Evolutionary conservation across 1,140 invertebrate genomes (phyloP), one percentile per base, ranked within the genome.

Genomic region (Lasioglossum baleicum): DNA sequence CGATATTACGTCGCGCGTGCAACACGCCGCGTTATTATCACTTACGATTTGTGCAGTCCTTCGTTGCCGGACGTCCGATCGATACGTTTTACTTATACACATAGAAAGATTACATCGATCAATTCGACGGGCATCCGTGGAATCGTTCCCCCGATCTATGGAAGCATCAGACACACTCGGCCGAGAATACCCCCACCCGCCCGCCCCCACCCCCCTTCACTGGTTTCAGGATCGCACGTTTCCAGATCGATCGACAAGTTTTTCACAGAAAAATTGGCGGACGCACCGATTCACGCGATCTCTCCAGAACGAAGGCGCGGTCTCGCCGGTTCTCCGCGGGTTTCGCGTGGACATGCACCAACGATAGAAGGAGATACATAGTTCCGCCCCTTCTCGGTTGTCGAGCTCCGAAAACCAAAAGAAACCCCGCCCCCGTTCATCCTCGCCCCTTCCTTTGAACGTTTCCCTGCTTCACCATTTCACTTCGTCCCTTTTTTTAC

Each of bases 11-110:
- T 61, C 20, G 4, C 56, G 20, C 17, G 20, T 2, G 6, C 17
- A 61, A 35, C 35, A 61, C 22, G 35, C 64, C 70, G 81, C 26
- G 73, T 78, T 73, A 61, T 83, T 80, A 83, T 84, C 81, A 80
- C 81, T 83, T 80, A 42, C 48, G 75, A 69, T 83, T 84, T 58
- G 73, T 83, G 70, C 81, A 74, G 75, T 84, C 60, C 70, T 70
- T 65, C 60, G 44, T 11, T 26, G 67, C 67, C 60, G 70, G 72
- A 72, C 31, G 68, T 83, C 48, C 63, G 74, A 73, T 77, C 17
- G 64, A 61, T 44, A 35, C 53, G 66, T 76, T 76, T 76, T 13
- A n/a, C 20, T n/a, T 44, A 42, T 68, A 44, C 40, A 56, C 40
- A 20, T 40, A 31, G 64, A 53, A 40, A 53, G n/a, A 17, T 40